Percentiles rank a stretch among this genome's conserved stretches.
phyloP scores from a whole-genome alignment of 2,888 invertebrate genomes.

The Aphodius sticticus region DNA sequence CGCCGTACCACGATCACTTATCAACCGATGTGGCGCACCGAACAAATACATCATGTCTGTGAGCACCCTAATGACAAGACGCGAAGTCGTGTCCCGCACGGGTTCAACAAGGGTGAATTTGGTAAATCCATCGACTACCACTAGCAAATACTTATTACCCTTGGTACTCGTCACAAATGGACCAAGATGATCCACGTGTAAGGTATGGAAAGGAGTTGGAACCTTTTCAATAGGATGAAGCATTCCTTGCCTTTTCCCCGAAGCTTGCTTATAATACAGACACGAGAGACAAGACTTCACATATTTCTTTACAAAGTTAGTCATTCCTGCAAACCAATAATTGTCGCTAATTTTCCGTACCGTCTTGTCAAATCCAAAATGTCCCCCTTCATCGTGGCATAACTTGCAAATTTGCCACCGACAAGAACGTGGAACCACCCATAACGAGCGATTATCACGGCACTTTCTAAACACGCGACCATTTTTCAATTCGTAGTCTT shows the following conservation, averaged over 20 bases:
- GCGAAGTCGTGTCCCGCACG: too few relatives aligned
- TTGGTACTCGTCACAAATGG: constrained; percentile 51
- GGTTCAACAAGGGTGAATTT: constrained; percentile 12
- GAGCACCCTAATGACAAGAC: constrained; percentile 22
- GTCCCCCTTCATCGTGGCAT: constrained; percentile 53
- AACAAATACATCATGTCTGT: constrained; percentile 32
- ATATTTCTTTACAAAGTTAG: constrained; percentile 46
- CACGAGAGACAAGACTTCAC: constrained; percentile 45
- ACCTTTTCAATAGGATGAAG: constrained; percentile 53
- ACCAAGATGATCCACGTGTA: constrained; percentile 57
- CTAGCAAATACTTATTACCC: constrained; percentile 32
- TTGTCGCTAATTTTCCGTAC: constrained; percentile 38
- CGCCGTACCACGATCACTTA: constrained; percentile 34
- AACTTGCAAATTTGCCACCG: constrained; percentile 47
- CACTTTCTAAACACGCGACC: constrained; percentile 7
- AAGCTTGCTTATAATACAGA: constrained; percentile 47
- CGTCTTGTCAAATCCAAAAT: constrained; percentile 51
- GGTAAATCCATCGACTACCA: constrained; percentile 7
- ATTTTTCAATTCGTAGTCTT: constrained; percentile 21
- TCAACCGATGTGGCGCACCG: constrained; percentile 31
- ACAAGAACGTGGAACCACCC: constrained; percentile 49
- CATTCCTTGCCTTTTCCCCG: constrained; percentile 43
- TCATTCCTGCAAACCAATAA: constrained; percentile 50
- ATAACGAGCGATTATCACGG: constrained; percentile 26
- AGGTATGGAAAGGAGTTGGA: constrained; percentile 52